Conservation (phyloP, 2,113 vertebrate genomes). For the Galbula dea region DNA sequence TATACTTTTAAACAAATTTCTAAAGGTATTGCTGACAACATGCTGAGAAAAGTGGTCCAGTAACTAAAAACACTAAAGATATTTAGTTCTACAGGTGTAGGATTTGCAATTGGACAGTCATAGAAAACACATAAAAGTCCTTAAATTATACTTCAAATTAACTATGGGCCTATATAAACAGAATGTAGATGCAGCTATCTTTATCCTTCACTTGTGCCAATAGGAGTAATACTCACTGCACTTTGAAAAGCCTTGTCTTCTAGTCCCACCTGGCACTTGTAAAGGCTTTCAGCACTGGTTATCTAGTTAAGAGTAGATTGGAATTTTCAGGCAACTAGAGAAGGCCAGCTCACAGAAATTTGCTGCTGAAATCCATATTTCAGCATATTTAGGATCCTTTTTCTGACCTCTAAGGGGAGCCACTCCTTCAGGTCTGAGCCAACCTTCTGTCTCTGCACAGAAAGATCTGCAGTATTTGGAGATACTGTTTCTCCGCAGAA, state of each 20-base stretch:
- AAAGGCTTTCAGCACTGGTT: not conserved
- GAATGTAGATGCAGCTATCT: not conserved
- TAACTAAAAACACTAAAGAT: not conserved
- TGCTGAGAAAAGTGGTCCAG: not conserved
- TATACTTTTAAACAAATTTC: not conserved
- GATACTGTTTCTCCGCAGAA: not conserved
- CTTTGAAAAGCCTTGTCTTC: not conserved
- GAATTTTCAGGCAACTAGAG: not conserved
- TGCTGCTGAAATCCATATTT: not conserved
- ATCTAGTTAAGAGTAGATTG: not conserved
- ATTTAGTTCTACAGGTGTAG: not conserved
- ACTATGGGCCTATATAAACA: not conserved
- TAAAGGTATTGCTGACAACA: accelerated
- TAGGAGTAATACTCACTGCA: not conserved
- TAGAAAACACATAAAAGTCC: not conserved
- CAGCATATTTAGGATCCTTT: no score
- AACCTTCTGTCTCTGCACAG: not conserved
- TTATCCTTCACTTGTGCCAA: not conserved
- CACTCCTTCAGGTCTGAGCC: not conserved
- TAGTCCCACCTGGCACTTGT: not conserved
- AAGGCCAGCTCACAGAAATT: not conserved
- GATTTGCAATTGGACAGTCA: not conserved
- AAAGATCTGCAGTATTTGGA: not conserved
- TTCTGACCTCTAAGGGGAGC: not conserved
- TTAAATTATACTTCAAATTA: not conserved